Evolutionary conservation across 2,113 vertebrate species (phyloP), one percentile per base, ranked within the genome.

Genomic region (Brachyistius frenatus): DNA sequence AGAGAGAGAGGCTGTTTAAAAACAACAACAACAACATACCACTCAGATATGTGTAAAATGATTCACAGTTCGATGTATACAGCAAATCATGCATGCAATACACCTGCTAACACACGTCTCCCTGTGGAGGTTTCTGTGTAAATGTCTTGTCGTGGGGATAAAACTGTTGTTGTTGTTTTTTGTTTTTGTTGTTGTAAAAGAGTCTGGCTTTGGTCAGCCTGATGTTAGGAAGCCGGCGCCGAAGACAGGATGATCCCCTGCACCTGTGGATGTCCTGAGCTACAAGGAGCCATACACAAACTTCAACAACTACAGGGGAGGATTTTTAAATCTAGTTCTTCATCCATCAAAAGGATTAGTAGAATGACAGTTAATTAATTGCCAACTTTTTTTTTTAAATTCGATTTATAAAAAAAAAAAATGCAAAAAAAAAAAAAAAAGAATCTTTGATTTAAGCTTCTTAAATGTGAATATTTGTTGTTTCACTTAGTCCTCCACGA

Each of bases 41-140:
- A 23, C 10, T 68, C 7, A 2, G 5, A 37, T 44, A 10, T 0
- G 32, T 2, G 11, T 41, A 7, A 53, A 44, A 69, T 4, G 1
- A 23, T 16, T 36, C 46, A 14, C 46, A 23, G 35, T 30, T 11
- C 47, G 11, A 61, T 14, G 36, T 41, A 30, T 2, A 39, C 37
- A 46, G 46, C n/a, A 16, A n/a, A 58, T 50, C 11, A 35, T 55
- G 49, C 53, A 66, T 47, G 41, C 16, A 62, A 14, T 10, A 76
- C 61, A 5, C 7, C 4, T 0, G 3, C 32, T 3, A 23, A 16
- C 5, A 15, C n/a, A 36, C 9, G 13, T 31, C 14, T n/a, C 41
- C 32, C 41, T 60, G 7, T 37, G 37, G 36, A 14, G 30, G 23
- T 23, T 32, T 16, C 13, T 33, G 30, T 50, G 50, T 56, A 39